Percentiles rank a stretch among this genome's conserved stretches.
phyloP scores from a whole-genome alignment of 2,113 vertebrate genomes.

The Hypocryptadius cinnamomeus region DNA sequence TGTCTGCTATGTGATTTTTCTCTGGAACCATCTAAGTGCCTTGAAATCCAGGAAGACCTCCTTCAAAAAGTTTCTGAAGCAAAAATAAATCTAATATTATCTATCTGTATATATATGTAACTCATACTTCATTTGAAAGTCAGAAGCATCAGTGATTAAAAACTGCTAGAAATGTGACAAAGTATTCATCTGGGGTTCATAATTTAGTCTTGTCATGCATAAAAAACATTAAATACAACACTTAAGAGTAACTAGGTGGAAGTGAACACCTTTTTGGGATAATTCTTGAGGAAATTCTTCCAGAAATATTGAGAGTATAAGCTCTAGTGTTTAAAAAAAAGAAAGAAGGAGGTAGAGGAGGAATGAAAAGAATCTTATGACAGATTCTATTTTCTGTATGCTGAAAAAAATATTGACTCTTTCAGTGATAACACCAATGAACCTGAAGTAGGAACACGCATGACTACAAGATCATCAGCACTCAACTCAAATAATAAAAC shows the following conservation, averaged over 20 bases:
- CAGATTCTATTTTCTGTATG: conserved; percentile 19
- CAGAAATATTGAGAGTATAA: conserved; percentile 3
- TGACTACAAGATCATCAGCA: conserved; percentile 60
- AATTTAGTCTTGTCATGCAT: not conserved
- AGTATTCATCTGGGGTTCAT: not conserved
- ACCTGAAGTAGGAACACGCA: conserved; percentile 35
- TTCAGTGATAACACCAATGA: conserved; percentile 31
- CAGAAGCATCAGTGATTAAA: not conserved
- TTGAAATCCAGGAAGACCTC: conserved; percentile 4
- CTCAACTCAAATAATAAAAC: conserved; percentile 1
- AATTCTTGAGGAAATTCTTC: conserved; percentile 26
- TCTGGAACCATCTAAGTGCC: not conserved
- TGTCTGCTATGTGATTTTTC: conserved; percentile 1
- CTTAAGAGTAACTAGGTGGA: not conserved
- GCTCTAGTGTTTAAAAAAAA: not conserved
- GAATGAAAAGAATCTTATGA: conserved; percentile 11
- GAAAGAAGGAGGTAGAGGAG: not conserved
- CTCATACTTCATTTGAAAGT: conserved; percentile 39
- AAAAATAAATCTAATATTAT: not conserved
- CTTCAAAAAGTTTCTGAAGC: not conserved
- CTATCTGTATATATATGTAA: not conserved
- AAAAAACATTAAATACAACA: not conserved
- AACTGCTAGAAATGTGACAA: not conserved
- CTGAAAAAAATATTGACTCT: conserved; percentile 26
- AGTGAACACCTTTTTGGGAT: not conserved